These are phyloP conservation scores for Drosophila ficusphila DNA, from an alignment of 1,140 invertebrate species.

Conservation along the genomic window DNA sequence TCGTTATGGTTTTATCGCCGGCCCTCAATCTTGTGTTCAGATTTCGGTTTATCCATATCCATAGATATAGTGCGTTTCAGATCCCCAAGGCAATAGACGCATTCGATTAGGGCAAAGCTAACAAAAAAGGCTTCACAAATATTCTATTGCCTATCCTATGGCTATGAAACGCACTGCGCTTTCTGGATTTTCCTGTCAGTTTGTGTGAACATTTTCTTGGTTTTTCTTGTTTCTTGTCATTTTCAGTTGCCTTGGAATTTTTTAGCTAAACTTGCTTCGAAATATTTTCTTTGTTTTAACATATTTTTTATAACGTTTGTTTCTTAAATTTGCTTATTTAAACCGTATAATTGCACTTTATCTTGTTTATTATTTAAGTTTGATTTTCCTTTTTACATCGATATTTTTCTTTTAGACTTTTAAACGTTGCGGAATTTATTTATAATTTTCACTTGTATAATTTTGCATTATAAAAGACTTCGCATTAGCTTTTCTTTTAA, in stretches of 20 bases:
- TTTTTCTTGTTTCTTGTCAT: conserved; percentile 24
- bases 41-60: not conserved
- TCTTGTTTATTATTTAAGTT: conserved; percentile 62
- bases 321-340: conserved; percentile 76
- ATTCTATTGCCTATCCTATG: not conserved
- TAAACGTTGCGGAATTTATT: conserved; percentile 43
- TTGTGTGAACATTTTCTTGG: conserved; percentile 16
- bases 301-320: conserved; percentile 42
- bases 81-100: not conserved
- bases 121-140: not conserved
- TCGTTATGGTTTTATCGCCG: conserved; percentile 13
- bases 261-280: conserved; percentile 64
- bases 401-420: conserved; percentile 53
- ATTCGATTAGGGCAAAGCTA: not conserved
- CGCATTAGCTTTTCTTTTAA: conserved; percentile 33
- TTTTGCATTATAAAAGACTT: conserved; percentile 60
- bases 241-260: conserved; percentile 45
- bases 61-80: conserved; percentile 17
- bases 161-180: conserved; percentile 19
- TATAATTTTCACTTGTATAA: conserved; percentile 49
- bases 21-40: not conserved
- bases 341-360: conserved; percentile 81
- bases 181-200: conserved; percentile 19
- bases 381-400: conserved; percentile 59
- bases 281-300: conserved; percentile 59